phyloP scores from a whole-genome alignment of 2,797 vertebrate species.

The Platalea minor region DNA sequence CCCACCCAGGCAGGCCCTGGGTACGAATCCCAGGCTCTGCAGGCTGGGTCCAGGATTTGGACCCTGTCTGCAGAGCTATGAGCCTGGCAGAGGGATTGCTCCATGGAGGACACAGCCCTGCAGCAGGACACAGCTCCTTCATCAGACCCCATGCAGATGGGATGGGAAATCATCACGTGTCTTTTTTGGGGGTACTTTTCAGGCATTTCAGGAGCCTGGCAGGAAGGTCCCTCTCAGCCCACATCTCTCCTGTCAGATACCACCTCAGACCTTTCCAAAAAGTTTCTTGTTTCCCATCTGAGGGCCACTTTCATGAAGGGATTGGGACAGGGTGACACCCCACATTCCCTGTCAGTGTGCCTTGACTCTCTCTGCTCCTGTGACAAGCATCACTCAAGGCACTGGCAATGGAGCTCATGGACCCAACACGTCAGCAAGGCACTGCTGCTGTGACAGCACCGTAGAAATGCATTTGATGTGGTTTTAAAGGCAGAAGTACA shows the following conservation, averaged over 20 bases:
- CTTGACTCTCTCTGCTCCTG: neutral
- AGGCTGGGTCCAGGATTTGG: neutral
- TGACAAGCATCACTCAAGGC: neutral
- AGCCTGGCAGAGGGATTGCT: neutral
- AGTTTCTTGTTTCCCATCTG: neutral
- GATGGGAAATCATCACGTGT: neutral
- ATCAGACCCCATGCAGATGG: neutral
- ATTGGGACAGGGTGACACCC: neutral
- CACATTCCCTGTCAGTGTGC: accelerated
- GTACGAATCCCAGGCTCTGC: neutral
- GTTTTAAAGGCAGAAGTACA: neutral
- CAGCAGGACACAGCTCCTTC: neutral
- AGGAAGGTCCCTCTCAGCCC: neutral
- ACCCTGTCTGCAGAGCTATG: neutral
- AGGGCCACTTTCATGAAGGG: neutral
- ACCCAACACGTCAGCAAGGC: neutral
- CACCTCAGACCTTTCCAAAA: neutral
- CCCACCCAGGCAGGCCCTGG: neutral
- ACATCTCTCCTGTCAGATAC: neutral
- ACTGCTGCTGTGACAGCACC: neutral
- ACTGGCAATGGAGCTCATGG: neutral
- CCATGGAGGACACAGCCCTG: neutral
- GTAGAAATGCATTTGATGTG: neutral
- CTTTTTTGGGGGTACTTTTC: neutral
- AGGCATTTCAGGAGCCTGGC: neutral